Conservation (phyloP, 1,140 invertebrate genomes). For the Archivesica marissinica region DNA sequence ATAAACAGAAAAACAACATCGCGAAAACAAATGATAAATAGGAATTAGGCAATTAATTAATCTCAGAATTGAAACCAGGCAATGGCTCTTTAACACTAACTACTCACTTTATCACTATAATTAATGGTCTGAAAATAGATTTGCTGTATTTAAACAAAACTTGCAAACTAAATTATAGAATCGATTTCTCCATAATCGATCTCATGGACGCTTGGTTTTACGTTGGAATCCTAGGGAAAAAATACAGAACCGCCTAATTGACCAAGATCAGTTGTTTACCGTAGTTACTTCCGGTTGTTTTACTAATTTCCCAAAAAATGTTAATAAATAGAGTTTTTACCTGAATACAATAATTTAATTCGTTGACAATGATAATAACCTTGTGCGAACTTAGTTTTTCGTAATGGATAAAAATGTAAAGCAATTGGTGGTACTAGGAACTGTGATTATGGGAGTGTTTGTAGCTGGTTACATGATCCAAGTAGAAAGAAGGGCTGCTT, state of each 20-base stretch:
- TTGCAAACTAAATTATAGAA: too few relatives aligned
- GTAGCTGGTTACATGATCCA: slow-evolving; percentile 39
- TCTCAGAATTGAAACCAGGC: too few relatives aligned
- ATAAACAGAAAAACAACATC: too few relatives aligned
- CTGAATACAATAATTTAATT: too few relatives aligned
- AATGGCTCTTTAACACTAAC: background rate
- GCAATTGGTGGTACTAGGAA: slow-evolving; percentile 11
- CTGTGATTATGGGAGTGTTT: slow-evolving; percentile 32
- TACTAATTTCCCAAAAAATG: too few relatives aligned
- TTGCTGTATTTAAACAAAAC: too few relatives aligned
- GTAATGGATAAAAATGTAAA: slow-evolving; percentile 16
- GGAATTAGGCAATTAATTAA: too few relatives aligned
- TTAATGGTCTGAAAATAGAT: too few relatives aligned
- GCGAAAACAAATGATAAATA: too few relatives aligned
- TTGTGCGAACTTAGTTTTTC: background rate
- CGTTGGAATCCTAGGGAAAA: background rate
- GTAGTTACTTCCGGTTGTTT: slow-evolving; percentile 42
- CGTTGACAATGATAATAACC: background rate
- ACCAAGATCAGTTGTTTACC: slow-evolving; percentile 38
- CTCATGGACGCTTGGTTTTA: slow-evolving; percentile 4
- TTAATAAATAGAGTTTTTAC: too few relatives aligned
- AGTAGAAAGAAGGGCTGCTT: slow-evolving; percentile 41
- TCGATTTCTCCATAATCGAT: too few relatives aligned
- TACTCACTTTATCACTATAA: background rate
- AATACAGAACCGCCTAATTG: background rate